A percentile compares a stretch with the other conserved stretches of the same genome.
phyloP scores from a whole-genome alignment of 2,888 invertebrate species.

The Gryllus longicercus region DNA sequence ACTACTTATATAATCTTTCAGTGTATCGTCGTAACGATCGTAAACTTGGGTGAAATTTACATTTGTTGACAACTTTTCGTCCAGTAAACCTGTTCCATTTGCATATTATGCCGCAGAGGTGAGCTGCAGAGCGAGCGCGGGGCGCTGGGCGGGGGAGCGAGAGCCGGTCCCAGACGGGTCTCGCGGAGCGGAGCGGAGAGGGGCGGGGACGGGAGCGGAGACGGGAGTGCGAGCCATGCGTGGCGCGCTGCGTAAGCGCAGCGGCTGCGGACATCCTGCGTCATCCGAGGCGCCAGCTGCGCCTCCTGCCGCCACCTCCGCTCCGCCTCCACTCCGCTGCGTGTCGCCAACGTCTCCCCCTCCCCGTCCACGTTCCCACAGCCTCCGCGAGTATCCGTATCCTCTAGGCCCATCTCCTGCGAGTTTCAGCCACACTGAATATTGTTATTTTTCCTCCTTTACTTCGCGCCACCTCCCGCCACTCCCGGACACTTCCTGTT shows the following conservation, averaged over 20 bases:
- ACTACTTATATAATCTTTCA: slow-evolving; percentile 17
- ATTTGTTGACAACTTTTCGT: slow-evolving; percentile 17
- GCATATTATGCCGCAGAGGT: not conserved
- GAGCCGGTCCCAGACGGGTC: not conserved
- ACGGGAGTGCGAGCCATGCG: not conserved
- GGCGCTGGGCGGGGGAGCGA: not conserved
- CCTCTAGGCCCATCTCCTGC: not conserved
- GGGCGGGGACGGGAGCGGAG: not conserved
- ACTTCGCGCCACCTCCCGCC: too few relatives aligned
- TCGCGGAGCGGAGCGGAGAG: not conserved
- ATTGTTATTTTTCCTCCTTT: too few relatives aligned
- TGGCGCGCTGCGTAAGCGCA: not conserved
- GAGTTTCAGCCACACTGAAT: not conserved
- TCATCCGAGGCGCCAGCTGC: not conserved
- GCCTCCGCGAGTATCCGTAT: not conserved
- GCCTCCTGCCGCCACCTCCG: not conserved
- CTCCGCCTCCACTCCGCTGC: not conserved
- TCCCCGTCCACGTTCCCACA: not conserved
- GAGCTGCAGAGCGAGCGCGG: not conserved
- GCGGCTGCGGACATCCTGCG: not conserved
- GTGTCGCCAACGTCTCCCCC: not conserved
- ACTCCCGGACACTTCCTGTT: too few relatives aligned
- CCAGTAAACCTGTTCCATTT: slow-evolving; percentile 17
- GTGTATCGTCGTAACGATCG: not conserved
- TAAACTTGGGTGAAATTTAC: slow-evolving; percentile 1